Base-by-base conservation (phyloP, 2,797 vertebrate genomes). In the Peromyscus melanophrys region DNA sequence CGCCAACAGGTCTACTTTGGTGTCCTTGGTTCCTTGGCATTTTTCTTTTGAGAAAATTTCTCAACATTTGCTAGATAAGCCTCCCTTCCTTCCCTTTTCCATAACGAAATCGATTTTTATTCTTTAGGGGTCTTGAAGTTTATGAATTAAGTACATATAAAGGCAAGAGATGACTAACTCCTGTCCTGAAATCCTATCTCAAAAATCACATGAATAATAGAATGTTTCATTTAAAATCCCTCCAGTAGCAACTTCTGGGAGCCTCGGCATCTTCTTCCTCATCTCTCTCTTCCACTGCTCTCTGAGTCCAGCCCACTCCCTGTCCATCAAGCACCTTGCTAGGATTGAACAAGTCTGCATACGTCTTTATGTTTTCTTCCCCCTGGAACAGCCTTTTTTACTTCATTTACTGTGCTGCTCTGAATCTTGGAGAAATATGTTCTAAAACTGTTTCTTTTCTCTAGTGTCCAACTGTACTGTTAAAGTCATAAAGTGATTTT, bases 361-460 rank as follows among this genome's bases (percentile, higher is more conserved):
- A 96, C 40, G 78, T 97, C 90, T 93, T 96, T 89, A 78, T 77
- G 82, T 89, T 92, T 97, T 90, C 37, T 97, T 80, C 93, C 94
- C 93, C 95, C 83, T 95, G 93, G 93, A 97, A 95, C 12, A 96
- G 92, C 57, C 96, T 96, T 94, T 94, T 94, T 96, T 91, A 83
- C 81, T 95, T 95, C 21, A 89, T 94, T 89, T 83, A 77, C 89
- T 78, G 78, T 89, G 84, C 90, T 93, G 90, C 93, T 96, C 55
- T 40, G 92, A 96, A 97, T 95, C 92, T 96, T 92, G 59, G 86
- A 65, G 94, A 71, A 92, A 84, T 91, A 89, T 95, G 85, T 89
- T 95, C 65, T 91, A 96, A 97, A 98, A 97, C 92, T 90, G 84
- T 71, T 97, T 95, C 96, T 95, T 77, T 89, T 67, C 75, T 95